Base-by-base conservation (phyloP, 2,888 invertebrate genomes). In the Drosophila lutescens region DNA sequence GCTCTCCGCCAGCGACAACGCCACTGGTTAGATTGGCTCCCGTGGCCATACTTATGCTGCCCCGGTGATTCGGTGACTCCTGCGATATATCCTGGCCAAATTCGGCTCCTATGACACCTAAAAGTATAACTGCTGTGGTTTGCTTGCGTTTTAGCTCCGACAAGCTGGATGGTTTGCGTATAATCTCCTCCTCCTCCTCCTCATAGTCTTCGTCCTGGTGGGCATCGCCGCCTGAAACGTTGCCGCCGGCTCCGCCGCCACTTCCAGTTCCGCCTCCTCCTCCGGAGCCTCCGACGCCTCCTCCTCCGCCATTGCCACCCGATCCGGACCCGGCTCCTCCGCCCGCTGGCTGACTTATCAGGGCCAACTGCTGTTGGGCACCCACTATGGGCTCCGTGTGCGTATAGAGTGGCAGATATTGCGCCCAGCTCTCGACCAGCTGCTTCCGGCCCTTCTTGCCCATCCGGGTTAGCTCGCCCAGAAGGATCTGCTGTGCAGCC, bases 61-160 rank as follows among this genome's bases (percentile, higher is more conserved):
- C 83, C 56, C 88, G 86, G 66, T 89, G 89, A 54, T 77, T 88
- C n/a, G 92, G 92, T 92, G 94, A 94, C 86, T 94, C 95, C 43
- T 94, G 94, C 1, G 96, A 95, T 55, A 99, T 97, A 90, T 99
- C 99, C 90, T 98, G 98, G 0, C 99, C 99, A 90, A 99, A 99
- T 92, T 99, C 99, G 0, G 99, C 98, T 0, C 99, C 99, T 58
- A 99, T 98, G 0, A 99, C 99, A 0, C 99, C 99, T 43, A 99
- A 92, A 57, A 99, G 93, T 5, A 99, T 98, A 0, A 99, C 98
- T 0, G 99, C 98, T 0, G 99, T 99, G 0, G 99, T 98, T 92
- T 99, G 99, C 88, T 98, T 98, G 7, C 98, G 94, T 80, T 97
- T 97, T 57, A 98, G 92, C 91, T 98, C 98, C 0, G 96, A 96